Conservation (phyloP, 2,113 vertebrate genomes). For the Bolborhynchus lineola region DNA sequence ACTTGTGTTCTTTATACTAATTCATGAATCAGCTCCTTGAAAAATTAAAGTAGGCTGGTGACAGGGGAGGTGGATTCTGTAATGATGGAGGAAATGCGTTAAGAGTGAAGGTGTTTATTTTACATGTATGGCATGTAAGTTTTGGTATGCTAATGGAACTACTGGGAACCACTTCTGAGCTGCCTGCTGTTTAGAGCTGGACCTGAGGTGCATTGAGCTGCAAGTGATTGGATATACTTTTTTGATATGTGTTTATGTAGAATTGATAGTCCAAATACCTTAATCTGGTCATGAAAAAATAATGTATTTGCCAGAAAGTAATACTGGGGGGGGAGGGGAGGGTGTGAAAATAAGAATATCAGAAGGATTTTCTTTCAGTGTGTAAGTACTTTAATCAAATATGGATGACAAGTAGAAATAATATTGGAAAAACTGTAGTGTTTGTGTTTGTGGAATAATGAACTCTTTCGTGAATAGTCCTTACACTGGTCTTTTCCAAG, state of each 20-base stretch:
- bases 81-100: neutral
- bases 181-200: neutral
- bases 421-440: neutral
- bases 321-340: neutral
- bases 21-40: neutral
- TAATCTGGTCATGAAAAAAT: neutral
- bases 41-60: neutral
- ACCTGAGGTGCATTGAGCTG: neutral
- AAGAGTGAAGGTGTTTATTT: neutral
- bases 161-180: neutral
- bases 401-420: neutral
- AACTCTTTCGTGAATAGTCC: neutral
- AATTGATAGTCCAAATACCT: neutral
- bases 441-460: neutral
- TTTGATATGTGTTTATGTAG: neutral
- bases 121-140: neutral
- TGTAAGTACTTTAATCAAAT: neutral
- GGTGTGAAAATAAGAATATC: neutral
- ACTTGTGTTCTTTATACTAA: neutral
- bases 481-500: neutral
- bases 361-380: neutral
- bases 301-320: neutral
- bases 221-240: neutral
- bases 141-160: neutral
- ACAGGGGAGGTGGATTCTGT: neutral